Evolutionary conservation across 2,113 vertebrate genomes (phyloP), one percentile per base, ranked within the genome.

Genomic region (Lampris incognitus): DNA sequence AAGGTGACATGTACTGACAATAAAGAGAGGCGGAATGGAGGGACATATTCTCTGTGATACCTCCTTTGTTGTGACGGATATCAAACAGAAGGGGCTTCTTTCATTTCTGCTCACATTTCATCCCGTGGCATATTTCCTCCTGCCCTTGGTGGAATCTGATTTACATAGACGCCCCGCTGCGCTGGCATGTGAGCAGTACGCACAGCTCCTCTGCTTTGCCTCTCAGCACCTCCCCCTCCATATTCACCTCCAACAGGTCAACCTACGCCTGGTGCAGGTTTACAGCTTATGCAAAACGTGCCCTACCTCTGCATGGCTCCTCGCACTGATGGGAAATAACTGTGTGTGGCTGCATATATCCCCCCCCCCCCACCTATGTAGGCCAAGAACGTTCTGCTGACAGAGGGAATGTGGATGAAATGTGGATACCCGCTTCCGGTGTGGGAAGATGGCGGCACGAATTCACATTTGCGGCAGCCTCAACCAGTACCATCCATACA

Each of bases 11-110:
- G 24, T n/a, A 65, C 24, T 44, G 9, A 88, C 89, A 88, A 84
- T 78, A 58, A 24, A 76, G 37, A 4, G 9, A 11, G 60, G 64
- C 44, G 66, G 72, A 83, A 86, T 68, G 81, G 70, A 64, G 40
- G 80, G 10, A 76, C 80, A 71, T 65, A 57, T 62, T 69, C 58
- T 41, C 74, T 78, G 68, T 86, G 86, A 89, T 76, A 61, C 5
- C n/a, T 50, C 44, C 78, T 82, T 81, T 85, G 80, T 87, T 85
- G 82, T 78, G 87, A 87, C 76, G 81, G 49, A 81, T 76, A 85
- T 84, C 80, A 84, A 85, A 88, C 74, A 79, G 50, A 78, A 60
- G 9, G 0, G 4, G 40, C 4, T 1, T 71, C 74, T 85, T 90
- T 83, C 73, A 83, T 84, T 65, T 10, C 11, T 39, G 64, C 81